Conservation (phyloP, 2,797 vertebrate species). For the Naso thynnoides region DNA sequence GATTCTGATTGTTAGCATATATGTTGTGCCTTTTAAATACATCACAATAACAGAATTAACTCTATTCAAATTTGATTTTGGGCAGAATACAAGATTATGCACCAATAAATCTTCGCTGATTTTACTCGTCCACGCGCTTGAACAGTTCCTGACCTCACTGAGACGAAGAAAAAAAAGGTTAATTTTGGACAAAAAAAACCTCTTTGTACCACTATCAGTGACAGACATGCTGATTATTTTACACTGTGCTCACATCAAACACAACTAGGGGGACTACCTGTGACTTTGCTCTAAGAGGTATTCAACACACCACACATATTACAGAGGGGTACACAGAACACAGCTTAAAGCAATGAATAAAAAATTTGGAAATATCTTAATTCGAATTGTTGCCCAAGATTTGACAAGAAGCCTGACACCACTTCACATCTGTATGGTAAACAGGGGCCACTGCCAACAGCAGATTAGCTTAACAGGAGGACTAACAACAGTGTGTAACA, state of each 20-base stretch:
- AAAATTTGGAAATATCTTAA: too few relatives aligned
- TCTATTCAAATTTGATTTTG: neutral
- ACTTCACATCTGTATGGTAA: too few relatives aligned
- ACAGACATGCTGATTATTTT: neutral
- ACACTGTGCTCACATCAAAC: neutral
- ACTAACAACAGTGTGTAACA: too few relatives aligned
- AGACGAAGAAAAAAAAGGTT: neutral
- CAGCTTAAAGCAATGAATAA: too few relatives aligned
- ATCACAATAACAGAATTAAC: neutral
- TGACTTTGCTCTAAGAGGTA: neutral
- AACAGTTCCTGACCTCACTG: neutral
- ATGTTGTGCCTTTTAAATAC: neutral
- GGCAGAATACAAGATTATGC: neutral
- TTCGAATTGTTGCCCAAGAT: too few relatives aligned
- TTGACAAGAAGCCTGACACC: too few relatives aligned
- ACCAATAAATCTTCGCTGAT: neutral
- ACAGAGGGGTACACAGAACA: too few relatives aligned
- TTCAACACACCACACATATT: neutral
- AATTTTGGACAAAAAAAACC: neutral
- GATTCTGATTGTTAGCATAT: slow-evolving; percentile 1
- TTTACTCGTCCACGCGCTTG: neutral
- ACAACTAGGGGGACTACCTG: neutral
- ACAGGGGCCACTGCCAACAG: too few relatives aligned
- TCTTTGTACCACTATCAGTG: neutral
- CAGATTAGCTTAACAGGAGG: too few relatives aligned